A percentile compares a stretch with the other conserved stretches of the same genome.
Evolutionary conservation across 2,888 invertebrate species (phyloP).

Genomic region (Molanna angustata): DNA sequence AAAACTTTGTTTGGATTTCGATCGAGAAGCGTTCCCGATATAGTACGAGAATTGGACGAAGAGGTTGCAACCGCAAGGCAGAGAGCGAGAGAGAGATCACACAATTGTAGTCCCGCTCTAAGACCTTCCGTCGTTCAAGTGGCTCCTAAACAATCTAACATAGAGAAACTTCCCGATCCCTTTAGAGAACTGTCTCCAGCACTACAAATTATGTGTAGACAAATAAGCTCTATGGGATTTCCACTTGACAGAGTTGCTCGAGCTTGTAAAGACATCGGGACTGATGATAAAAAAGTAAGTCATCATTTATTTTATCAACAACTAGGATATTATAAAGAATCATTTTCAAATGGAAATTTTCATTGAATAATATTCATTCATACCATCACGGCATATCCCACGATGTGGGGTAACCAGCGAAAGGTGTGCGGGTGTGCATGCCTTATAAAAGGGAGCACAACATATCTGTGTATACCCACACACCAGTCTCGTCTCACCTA

Average conservation of each 20-base stretch:
- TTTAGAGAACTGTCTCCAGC: conserved; percentile 49
- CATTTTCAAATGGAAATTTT: too few relatives aligned
- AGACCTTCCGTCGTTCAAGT: conserved; percentile 34
- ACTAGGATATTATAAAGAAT: too few relatives aligned
- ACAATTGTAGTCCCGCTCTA: conserved; percentile 54
- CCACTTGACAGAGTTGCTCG: conserved; percentile 75
- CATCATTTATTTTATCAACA: neutral
- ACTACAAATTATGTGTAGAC: conserved; percentile 65
- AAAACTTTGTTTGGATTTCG: conserved; percentile 39
- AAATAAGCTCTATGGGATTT: conserved; percentile 87
- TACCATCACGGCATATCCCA: too few relatives aligned
- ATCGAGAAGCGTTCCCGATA: conserved; percentile 69
- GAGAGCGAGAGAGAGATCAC: conserved; percentile 50
- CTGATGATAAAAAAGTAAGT: conserved; percentile 79
- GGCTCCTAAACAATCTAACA: neutral
- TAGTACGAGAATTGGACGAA: conserved; percentile 70
- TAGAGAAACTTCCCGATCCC: conserved; percentile 40
- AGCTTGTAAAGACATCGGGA: conserved; percentile 73
- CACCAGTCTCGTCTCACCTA: too few relatives aligned
- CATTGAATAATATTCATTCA: too few relatives aligned
- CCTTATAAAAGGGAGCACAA: too few relatives aligned
- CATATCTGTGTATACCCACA: too few relatives aligned
- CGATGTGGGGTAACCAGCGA: too few relatives aligned
- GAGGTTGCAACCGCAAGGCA: conserved; percentile 56
- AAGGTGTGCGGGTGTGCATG: too few relatives aligned